Evolutionary conservation across 2,888 invertebrate species (phyloP).

Genomic region (Mongoloraphidia duomilia): DNA sequence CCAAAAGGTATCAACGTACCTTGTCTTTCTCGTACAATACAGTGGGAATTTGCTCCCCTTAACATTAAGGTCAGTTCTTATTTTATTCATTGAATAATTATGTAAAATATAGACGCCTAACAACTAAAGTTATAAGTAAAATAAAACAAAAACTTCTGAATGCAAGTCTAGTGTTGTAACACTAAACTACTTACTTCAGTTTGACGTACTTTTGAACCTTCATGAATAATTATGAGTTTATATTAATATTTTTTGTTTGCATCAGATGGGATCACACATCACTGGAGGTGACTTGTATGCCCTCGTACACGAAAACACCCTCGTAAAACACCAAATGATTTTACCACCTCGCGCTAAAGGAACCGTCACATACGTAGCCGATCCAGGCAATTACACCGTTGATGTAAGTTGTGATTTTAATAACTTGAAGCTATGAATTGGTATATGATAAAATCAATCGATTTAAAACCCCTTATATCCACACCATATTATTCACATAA

Average conservation of each 20-base stretch:
- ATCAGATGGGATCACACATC: conserved; percentile 87
- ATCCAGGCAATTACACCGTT: conserved; percentile 84
- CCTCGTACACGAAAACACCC: conserved; percentile 89
- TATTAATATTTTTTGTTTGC: conserved; percentile 13
- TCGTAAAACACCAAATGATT: conserved; percentile 95
- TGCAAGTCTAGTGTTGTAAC: too few species aligned
- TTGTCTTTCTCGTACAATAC: conserved; percentile 59
- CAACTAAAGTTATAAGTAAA: too few species aligned
- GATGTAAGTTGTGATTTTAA: conserved; percentile 45
- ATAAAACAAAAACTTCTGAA: too few species aligned
- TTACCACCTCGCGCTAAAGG: conserved; percentile 91
- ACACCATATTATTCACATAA: too few species aligned
- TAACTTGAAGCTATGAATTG: background rate
- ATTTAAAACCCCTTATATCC: too few species aligned
- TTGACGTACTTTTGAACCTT: too few species aligned
- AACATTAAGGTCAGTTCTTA: conserved; percentile 49
- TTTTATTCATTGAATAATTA: too few species aligned
- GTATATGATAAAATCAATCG: too few species aligned
- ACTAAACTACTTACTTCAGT: too few species aligned
- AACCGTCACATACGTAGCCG: conserved; percentile 90
- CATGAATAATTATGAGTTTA: background rate
- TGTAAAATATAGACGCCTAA: too few species aligned
- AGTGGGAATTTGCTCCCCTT: conserved; percentile 88
- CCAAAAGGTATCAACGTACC: conserved; percentile 97
- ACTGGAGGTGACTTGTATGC: conserved; percentile 98